Evolutionary conservation across 2,888 invertebrate species (phyloP).

Genomic region (Diploptera punctata): DNA sequence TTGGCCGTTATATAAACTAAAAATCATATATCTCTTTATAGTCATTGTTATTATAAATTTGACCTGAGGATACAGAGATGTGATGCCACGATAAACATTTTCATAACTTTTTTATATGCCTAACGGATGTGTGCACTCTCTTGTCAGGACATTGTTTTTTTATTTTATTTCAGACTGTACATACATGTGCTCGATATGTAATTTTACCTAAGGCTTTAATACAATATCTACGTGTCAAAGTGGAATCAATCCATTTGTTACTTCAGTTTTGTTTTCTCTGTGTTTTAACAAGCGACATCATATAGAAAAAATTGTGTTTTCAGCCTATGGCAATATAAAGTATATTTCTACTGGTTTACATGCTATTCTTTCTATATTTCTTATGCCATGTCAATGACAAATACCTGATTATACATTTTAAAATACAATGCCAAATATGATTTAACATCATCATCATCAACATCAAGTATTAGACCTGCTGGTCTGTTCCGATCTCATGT

Average conservation of each 20-base stretch:
- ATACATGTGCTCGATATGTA: slow-evolving; percentile 21
- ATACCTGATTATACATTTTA: too few species aligned
- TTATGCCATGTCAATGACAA: slow-evolving; percentile 13
- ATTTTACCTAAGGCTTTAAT: slow-evolving; percentile 26
- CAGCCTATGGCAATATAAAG: slow-evolving; percentile 12
- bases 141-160: slow-evolving; percentile 2
- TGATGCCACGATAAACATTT: slow-evolving; percentile 8
- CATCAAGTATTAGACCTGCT: too few species aligned
- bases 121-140: not conserved
- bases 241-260: slow-evolving; percentile 27
- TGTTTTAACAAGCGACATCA: slow-evolving; percentile 23
- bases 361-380: slow-evolving; percentile 6
- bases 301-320: slow-evolving; percentile 15
- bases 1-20: not conserved
- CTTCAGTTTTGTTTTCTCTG: slow-evolving; percentile 25
- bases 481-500: too few species aligned
- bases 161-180: not conserved
- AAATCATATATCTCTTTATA: not conserved
- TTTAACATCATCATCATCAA: too few species aligned
- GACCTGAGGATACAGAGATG: not conserved
- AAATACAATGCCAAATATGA: too few species aligned
- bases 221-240: slow-evolving; percentile 24
- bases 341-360: slow-evolving; percentile 11
- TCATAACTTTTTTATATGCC: not conserved
- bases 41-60: not conserved